Evolutionary conservation across 2,888 invertebrate genomes (phyloP).

Genomic region (Idaea biselata): DNA sequence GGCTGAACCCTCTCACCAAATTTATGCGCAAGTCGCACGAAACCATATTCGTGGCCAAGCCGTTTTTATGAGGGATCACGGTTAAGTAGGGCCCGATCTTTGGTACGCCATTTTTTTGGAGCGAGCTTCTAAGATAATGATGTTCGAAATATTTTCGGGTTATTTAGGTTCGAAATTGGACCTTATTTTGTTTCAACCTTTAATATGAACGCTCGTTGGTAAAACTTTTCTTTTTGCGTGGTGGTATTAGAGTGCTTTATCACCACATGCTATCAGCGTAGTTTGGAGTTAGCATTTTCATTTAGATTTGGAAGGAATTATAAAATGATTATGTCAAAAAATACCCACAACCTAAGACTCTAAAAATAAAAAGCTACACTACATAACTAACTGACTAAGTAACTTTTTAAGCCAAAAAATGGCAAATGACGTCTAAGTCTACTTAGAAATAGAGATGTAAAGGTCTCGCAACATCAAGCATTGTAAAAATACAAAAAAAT

Average conservation of each 20-base stretch:
- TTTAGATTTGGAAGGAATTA: too few species aligned
- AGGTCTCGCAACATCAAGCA: too few species aligned
- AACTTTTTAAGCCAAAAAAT: too few species aligned
- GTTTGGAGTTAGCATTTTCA: too few species aligned
- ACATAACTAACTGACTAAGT: too few species aligned
- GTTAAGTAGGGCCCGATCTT: neutral
- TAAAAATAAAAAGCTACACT: too few species aligned
- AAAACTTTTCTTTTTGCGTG: neutral
- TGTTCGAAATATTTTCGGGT: neutral
- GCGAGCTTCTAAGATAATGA: neutral
- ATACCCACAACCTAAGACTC: too few species aligned
- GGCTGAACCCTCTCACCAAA: too few species aligned
- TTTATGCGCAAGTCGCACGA: neutral
- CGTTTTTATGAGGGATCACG: slow-evolving; percentile 1
- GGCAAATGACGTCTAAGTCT: too few species aligned
- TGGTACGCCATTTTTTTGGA: neutral
- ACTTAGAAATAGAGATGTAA: too few species aligned
- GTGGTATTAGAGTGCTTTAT: neutral
- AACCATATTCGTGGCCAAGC: neutral
- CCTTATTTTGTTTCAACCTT: neutral
- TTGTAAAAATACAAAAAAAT: too few species aligned
- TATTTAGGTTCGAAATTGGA: neutral
- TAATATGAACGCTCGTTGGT: neutral
- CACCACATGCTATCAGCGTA: neutral
- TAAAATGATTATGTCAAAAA: too few species aligned